Evolutionary conservation across 2,888 invertebrate genomes (phyloP).

Genomic region (Stramonita haemastoma): DNA sequence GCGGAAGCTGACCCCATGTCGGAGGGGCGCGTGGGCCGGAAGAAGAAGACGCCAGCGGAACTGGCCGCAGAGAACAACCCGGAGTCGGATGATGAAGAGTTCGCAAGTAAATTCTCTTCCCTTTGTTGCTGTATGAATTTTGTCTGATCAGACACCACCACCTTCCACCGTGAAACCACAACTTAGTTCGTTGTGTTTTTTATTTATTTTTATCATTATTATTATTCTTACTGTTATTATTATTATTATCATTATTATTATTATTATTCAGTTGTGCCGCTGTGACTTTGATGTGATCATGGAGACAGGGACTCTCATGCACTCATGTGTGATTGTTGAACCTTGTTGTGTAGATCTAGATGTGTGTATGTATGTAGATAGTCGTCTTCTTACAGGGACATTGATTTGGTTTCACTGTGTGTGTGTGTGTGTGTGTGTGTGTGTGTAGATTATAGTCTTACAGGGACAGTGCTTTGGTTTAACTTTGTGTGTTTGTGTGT

Average conservation of each 20-base stretch:
- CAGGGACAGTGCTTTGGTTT: too few relatives aligned
- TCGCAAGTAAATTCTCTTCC: slow-evolving; percentile 76
- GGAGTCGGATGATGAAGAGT: slow-evolving; percentile 78
- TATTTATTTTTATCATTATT: not conserved
- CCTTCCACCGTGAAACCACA: not conserved
- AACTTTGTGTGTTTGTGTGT: too few relatives aligned
- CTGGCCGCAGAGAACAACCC: slow-evolving; percentile 97
- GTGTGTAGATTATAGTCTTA: too few relatives aligned
- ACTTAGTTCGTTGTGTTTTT: not conserved
- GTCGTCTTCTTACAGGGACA: too few relatives aligned
- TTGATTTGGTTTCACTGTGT: too few relatives aligned
- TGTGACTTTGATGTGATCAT: not conserved
- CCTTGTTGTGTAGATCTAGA: not conserved
- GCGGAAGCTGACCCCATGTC: slow-evolving; percentile 60
- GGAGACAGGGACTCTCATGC: not conserved
- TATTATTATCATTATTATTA: not conserved
- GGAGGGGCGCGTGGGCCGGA: slow-evolving; percentile 87
- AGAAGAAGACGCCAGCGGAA: slow-evolving; percentile 99
- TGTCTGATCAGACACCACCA: slow-evolving; percentile 57
- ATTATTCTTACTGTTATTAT: not conserved
- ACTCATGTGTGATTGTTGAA: not conserved
- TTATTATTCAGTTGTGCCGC: not conserved
- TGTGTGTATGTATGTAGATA: not conserved
- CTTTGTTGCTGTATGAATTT: slow-evolving; percentile 74
- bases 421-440: too few relatives aligned